phyloP scores from a whole-genome alignment of 2,888 invertebrate genomes.

The Drymonia ruficornis region DNA sequence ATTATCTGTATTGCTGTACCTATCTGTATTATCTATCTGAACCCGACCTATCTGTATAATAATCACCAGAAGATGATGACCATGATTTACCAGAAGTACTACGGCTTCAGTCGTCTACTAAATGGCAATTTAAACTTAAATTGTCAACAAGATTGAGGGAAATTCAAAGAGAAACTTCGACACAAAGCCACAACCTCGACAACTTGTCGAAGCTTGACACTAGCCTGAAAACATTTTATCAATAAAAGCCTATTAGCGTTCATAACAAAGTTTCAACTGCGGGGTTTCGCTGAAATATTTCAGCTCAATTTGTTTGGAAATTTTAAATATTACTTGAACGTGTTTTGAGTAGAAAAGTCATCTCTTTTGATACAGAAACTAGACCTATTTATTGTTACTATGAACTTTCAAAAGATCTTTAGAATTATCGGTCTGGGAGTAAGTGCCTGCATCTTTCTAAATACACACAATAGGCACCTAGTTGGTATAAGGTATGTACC shows the following conservation, averaged over 20 bases:
- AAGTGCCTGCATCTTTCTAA: no score
- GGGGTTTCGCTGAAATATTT: neutral
- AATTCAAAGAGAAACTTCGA: constrained; percentile 20
- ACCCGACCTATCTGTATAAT: no score
- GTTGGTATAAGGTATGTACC: no score
- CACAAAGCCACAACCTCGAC: constrained; percentile 26
- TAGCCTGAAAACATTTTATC: constrained; percentile 29
- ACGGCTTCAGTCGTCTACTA: neutral
- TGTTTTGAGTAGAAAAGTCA: neutral
- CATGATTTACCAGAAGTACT: no score
- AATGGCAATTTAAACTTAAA: neutral
- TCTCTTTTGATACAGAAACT: no score
- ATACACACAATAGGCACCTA: no score
- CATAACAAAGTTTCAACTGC: constrained; percentile 24
- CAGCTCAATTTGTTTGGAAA: neutral
- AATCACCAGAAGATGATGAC: no score
- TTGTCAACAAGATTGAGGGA: constrained; percentile 8
- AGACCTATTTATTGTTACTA: neutral
- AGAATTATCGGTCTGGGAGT: no score
- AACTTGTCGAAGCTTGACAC: constrained; percentile 35
- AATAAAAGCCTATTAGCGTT: constrained; percentile 35
- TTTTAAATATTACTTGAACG: neutral
- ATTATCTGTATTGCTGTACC: no score
- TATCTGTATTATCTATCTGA: no score
- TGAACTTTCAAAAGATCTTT: no score